Conservation (phyloP, 1,140 invertebrate species). For the Metopolophium dirhodum region DNA sequence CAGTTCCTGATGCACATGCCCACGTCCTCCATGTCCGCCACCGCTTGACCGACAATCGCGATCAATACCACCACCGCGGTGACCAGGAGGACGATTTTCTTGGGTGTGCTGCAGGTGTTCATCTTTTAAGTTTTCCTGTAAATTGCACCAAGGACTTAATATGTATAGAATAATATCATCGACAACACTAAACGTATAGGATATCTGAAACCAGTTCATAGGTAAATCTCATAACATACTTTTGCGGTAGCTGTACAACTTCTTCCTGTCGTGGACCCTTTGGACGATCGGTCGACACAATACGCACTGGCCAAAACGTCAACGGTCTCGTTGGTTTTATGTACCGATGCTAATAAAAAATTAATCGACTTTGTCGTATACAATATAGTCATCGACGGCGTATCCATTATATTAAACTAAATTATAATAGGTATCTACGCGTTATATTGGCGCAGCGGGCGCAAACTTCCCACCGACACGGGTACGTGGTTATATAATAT, state of each 20-base stretch:
- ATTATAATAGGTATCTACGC: not conserved
- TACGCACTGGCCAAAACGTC: not conserved
- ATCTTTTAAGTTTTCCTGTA: not conserved
- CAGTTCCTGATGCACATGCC: constrained; percentile 83
- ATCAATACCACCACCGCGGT: not conserved
- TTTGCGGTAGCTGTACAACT: not conserved
- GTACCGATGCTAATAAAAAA: not conserved
- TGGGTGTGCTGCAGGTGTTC: not conserved
- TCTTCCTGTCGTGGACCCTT: not conserved
- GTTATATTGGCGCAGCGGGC: not conserved
- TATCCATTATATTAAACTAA: no score
- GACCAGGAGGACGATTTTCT: not conserved
- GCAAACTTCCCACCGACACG: not conserved
- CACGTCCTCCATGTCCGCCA: not conserved
- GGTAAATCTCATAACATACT: no score
- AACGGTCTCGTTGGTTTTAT: not conserved
- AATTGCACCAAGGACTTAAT: not conserved
- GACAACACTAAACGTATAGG: not conserved
- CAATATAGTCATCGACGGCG: not conserved
- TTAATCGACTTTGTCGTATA: not conserved
- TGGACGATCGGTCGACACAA: not conserved
- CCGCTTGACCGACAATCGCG: not conserved
- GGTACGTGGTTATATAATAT: not conserved
- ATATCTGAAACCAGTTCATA: no score
- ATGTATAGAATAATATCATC: no score